Percentiles rank a stretch among this genome's conserved stretches.
phyloP scores from a whole-genome alignment of 1,140 invertebrate species.

The Ylistrum balloti region DNA sequence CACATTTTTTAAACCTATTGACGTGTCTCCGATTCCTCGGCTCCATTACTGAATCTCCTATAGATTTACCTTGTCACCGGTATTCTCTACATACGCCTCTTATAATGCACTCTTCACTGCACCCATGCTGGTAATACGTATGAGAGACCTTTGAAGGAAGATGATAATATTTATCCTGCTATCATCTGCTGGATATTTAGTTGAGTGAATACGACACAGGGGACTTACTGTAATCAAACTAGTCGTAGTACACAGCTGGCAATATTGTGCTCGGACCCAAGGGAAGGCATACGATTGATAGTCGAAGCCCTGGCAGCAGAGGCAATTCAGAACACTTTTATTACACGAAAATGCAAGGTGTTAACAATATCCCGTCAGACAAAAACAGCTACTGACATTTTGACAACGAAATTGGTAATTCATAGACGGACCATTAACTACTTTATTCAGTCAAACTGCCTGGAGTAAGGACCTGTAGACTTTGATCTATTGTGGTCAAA shows the following conservation, averaged over 20 bases:
- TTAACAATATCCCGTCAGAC: not conserved
- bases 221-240: not conserved
- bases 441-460: not conserved
- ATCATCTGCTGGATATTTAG: not conserved
- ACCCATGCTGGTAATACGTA: not conserved
- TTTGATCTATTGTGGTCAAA: too few relatives aligned
- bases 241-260: conserved; percentile 19
- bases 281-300: not conserved
- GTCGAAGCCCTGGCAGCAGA: not conserved
- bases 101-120: not conserved
- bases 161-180: not conserved
- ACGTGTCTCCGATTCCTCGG: not conserved
- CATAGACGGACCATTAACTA: not conserved
- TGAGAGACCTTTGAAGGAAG: not conserved
- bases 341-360: not conserved
- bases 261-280: not conserved
- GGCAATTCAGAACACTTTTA: not conserved
- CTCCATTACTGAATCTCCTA: not conserved
- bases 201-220: not conserved
- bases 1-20: not conserved
- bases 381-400: not conserved
- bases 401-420: not conserved
- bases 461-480: not conserved
- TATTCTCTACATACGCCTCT: too few relatives aligned
- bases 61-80: not conserved